phyloP scores from a whole-genome alignment of 92 coral and sea anemone genomes.

The Blastomussa wellsi region DNA sequence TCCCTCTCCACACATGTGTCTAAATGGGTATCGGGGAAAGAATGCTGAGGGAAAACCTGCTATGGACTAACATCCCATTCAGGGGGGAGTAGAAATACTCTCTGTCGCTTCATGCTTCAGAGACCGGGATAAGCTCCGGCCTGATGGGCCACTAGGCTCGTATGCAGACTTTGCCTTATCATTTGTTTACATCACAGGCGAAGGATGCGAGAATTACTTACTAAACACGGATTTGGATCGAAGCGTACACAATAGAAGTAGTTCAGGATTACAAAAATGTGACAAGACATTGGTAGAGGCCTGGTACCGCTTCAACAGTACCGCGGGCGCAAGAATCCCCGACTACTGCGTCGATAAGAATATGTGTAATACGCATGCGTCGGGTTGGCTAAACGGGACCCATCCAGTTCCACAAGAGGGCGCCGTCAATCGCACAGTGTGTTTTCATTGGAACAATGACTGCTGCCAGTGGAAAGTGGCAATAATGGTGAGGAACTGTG shows the following conservation, averaged over 20 bases:
- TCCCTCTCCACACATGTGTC: no score
- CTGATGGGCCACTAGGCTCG: no score
- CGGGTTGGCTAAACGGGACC: slow-evolving; percentile 24
- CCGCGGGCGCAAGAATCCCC: slow-evolving; percentile 14
- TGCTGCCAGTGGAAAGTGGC: slow-evolving; percentile 14
- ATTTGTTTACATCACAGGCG: not conserved
- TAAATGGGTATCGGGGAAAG: no score
- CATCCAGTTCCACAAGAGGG: slow-evolving; percentile 20
- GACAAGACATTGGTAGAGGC: not conserved
- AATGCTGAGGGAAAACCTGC: no score
- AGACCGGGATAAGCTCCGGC: no score
- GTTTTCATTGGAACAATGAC: not conserved
- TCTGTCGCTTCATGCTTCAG: no score
- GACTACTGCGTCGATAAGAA: not conserved
- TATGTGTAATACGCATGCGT: slow-evolving; percentile 14
- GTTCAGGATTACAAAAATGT: not conserved
- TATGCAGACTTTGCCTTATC: no score
- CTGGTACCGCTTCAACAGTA: slow-evolving; percentile 21
- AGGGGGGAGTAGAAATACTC: no score
- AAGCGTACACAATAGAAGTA: not conserved
- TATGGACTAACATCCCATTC: no score
- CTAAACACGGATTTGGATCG: not conserved
- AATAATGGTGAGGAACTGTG: slow-evolving; percentile 27
- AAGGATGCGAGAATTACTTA: not conserved
- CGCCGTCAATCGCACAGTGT: slow-evolving; percentile 8